These are phyloP conservation scores for Sander lucioperca DNA, from an alignment of 2,113 vertebrate species.

Conservation along the genomic window DNA sequence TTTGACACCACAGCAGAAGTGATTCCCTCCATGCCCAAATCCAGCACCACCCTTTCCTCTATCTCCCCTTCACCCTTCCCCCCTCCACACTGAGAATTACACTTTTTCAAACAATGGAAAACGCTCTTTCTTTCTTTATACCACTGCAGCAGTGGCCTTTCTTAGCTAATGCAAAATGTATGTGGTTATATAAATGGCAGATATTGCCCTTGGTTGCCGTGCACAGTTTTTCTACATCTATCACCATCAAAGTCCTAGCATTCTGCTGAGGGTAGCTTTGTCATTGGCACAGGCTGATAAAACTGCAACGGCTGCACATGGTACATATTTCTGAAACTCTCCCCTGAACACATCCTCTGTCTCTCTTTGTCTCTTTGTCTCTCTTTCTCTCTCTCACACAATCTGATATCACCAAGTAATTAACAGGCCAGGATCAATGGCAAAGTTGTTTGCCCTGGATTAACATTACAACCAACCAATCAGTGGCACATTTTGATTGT, in stretches of 20 bases:
- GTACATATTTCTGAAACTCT: constrained; percentile 47
- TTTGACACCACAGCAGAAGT: constrained; percentile 13
- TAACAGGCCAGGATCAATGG: too few species aligned
- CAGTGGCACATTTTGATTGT: too few species aligned
- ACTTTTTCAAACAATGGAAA: constrained; percentile 40
- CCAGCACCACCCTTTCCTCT: constrained; percentile 19
- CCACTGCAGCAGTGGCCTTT: constrained; percentile 42
- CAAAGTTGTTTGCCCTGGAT: too few species aligned
- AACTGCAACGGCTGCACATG: constrained; percentile 39
- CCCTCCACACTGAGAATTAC: constrained; percentile 22
- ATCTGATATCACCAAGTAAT: too few species aligned
- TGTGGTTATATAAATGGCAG: constrained; percentile 72
- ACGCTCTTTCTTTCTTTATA: constrained; percentile 23
- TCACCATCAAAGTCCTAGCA: constrained; percentile 54
- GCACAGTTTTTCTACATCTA: constrained; percentile 49
- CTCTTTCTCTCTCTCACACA: background rate
- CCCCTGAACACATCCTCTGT: constrained; percentile 17
- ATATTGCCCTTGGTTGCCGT: constrained; percentile 55
- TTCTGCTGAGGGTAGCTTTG: constrained; percentile 70
- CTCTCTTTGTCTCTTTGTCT: constrained; percentile 9
- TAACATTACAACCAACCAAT: too few species aligned
- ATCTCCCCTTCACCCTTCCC: constrained; percentile 5
- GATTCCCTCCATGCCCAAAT: background rate
- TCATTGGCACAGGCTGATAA: constrained; percentile 54
- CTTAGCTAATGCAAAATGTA: constrained; percentile 62